These are phyloP conservation scores for Clusia tigrina DNA, from an alignment of 2,888 invertebrate species.

Conservation along the genomic window DNA sequence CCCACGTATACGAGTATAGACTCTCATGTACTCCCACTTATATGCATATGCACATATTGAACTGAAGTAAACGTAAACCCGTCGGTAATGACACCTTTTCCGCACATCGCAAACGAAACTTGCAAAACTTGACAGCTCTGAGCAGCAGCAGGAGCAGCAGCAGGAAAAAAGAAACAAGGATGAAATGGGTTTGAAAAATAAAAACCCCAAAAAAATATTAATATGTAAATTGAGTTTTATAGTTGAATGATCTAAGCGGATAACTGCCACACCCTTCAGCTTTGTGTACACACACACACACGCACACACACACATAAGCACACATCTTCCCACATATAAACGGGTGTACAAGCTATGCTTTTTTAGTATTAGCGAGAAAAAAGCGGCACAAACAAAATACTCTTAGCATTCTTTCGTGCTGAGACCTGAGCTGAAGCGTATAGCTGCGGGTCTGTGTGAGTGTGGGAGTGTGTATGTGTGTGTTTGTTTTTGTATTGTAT, in stretches of 20 bases:
- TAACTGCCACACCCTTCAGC: slow-evolving; percentile 38
- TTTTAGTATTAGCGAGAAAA: no score
- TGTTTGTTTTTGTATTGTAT: background rate
- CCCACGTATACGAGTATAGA: slow-evolving; percentile 1
- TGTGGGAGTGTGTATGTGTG: slow-evolving; percentile 8
- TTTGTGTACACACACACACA: slow-evolving; percentile 1
- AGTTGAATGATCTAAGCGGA: slow-evolving; percentile 61
- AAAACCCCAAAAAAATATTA: slow-evolving; percentile 54
- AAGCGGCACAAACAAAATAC: no score
- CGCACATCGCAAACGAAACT: slow-evolving; percentile 11
- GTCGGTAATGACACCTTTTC: background rate
- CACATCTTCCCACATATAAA: no score
- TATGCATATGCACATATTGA: background rate
- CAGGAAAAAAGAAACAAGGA: background rate
- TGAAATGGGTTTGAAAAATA: no score
- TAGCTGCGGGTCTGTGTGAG: slow-evolving; percentile 21
- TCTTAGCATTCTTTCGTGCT: slow-evolving; percentile 44
- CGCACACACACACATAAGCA: slow-evolving; percentile 14
- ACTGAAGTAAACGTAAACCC: background rate
- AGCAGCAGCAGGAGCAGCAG: slow-evolving; percentile 8
- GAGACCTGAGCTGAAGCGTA: background rate
- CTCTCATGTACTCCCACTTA: background rate
- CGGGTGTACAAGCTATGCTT: no score
- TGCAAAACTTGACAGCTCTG: no score
- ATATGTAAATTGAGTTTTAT: slow-evolving; percentile 64